Evolutionary conservation across 2,888 invertebrate species (phyloP), one percentile per base, ranked within the genome.

Genomic region (Opisthograptis luteolata): DNA sequence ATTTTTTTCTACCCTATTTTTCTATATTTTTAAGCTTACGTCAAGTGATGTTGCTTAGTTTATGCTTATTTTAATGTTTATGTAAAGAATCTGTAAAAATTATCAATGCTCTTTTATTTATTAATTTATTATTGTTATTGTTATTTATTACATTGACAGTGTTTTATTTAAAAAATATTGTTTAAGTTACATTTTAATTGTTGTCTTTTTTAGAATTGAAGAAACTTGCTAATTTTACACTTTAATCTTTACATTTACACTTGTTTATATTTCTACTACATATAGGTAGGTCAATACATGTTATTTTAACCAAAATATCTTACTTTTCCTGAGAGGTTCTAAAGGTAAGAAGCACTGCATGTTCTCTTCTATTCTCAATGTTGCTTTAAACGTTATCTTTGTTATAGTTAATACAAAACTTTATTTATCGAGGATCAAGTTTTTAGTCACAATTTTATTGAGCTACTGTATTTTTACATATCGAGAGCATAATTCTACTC

Each of bases 1-100:
- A 65, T 66, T 66, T 71, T 68, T 70, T 76, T 57, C 65, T 76
- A 75, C 75, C 70, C 71, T 73, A 62, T 68, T 70, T 68, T 35
- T 79, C 67, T 74, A 62, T 68, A 74, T 70, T 68, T 68, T 76
- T 61, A 55, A 25, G 89, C 90, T 89, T 88, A 41, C 76, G 87
- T 87, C 77, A 74, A 75, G 87, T 88, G 81, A 66, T 64, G 73
- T 87, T 80, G 89, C 89, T 87, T 84, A 59, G 53, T 60, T 66
- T 70, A 59, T 68, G 62, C 65, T 67, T 61, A 60, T 60, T 47
- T 60, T 60, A 55, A 52, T 62, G 36, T 25, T 14, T 27, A 27
- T 15, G 19, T 39, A 49, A 32, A 39, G 10, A 39, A 31, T 13
- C 32, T 20, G n/a, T 19, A 36, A 31, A 55, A 48, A 47, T 53